Evolutionary conservation across 2,888 invertebrate genomes (phyloP).

Genomic region (Drosophila phalerata): DNA sequence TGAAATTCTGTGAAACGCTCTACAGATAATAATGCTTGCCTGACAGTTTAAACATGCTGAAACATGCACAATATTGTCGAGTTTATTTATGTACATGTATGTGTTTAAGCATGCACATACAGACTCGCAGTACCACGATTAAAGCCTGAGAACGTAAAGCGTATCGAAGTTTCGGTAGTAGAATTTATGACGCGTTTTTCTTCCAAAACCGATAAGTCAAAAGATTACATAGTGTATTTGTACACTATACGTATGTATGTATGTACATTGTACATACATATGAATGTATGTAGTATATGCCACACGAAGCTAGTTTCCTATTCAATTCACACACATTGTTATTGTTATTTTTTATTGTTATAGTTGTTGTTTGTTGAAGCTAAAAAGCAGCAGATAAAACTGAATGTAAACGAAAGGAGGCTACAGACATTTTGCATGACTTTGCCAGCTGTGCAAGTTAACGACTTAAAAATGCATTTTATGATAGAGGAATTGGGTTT

Average conservation of each 20-base stretch:
- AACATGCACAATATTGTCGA: constrained; percentile 38
- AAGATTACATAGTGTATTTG: constrained; percentile 14
- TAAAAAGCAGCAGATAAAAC: constrained; percentile 13
- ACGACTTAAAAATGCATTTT: constrained; percentile 16
- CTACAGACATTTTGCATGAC: constrained; percentile 20
- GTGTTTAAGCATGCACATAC: not conserved
- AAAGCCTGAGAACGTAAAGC: constrained; percentile 58
- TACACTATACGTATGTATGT: not conserved
- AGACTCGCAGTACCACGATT: constrained; percentile 17
- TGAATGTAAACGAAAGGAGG: constrained; percentile 16
- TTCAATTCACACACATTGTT: constrained; percentile 16
- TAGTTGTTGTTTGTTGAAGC: not conserved
- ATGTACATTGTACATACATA: not conserved
- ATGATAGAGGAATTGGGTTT: constrained; percentile 17
- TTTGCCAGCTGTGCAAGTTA: constrained; percentile 12
- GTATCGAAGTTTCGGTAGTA: constrained; percentile 42
- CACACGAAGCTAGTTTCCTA: constrained; percentile 36
- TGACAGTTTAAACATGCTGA: constrained; percentile 28
- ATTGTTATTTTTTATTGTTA: constrained; percentile 13
- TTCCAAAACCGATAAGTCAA: constrained; percentile 22
- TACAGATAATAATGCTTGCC: constrained; percentile 23
- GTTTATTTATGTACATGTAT: not conserved
- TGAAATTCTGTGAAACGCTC: constrained; percentile 24
- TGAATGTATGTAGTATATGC: not conserved
- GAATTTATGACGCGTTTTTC: constrained; percentile 36